Evolutionary conservation across 1,140 invertebrate genomes (phyloP), one percentile per base, ranked within the genome.

Genomic region (Chrysopa pallens): DNA sequence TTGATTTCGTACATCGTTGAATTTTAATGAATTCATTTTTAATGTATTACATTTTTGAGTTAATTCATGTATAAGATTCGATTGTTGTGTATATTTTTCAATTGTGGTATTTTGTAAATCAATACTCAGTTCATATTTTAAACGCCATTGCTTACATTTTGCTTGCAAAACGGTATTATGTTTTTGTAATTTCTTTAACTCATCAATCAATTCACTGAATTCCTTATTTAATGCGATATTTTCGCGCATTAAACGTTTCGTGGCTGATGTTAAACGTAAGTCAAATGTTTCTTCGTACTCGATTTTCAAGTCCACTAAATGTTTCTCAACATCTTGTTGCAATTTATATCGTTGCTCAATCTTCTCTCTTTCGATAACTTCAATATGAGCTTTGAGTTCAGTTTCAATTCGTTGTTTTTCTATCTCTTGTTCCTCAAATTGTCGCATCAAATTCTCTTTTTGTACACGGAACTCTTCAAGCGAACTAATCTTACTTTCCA

Each of bases 381-480:
- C 45, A 29, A 50, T 57, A 43, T 70, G 66, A 5, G 61, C 60
- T 6, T 52, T 39, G 3, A 82, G 7, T 72, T 66, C 50, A 74
- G 66, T 56, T 89, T 78, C 54, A 85, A 78, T 45, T 83, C 72
- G 51, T 72, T 68, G 38, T 86, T 74, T 44, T 74, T 68, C 40
- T 3, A 75, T 67, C 55, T 90, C 84, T 63, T 89, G 81, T 28
- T 70, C 67, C 50, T 83, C 78, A 56, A 84, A 89, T 57, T 87
- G 88, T 27, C 68, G 70, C 70, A 88, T 77, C 13, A 91, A 63
- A 38, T 88, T 78, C 46, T 87, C 80, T 47, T 82, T 71, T 46
- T 88, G 83, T 27, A 79, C 64, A 50, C 84, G 70, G 63, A 88
- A 93, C 51, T 91, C 87, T 57, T 93, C 87, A 45, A 91, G 56